Evolutionary conservation across 2,888 invertebrate genomes (phyloP).

Genomic region (Drepana falcataria): DNA sequence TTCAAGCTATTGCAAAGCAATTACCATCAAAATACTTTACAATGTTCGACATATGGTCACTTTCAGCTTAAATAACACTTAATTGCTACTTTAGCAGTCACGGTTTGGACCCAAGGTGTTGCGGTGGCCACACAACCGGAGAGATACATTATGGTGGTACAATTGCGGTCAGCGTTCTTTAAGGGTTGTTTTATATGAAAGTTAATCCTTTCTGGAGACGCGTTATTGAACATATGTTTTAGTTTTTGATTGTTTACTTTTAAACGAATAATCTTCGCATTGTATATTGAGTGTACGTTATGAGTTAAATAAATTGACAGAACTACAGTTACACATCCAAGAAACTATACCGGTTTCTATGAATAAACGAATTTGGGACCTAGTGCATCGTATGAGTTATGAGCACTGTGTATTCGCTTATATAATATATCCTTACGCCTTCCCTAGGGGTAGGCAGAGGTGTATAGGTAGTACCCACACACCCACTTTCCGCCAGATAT

Average conservation of each 20-base stretch:
- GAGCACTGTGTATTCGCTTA: no score
- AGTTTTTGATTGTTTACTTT: background rate
- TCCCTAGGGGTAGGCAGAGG: no score
- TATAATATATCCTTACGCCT: no score
- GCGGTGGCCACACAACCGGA: constrained; percentile 66
- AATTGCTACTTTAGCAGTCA: constrained; percentile 62
- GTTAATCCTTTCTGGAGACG: constrained; percentile 22
- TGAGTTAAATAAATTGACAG: no score
- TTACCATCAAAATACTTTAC: constrained; percentile 19
- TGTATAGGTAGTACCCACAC: no score
- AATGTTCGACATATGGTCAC: constrained; percentile 61
- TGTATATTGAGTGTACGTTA: constrained; percentile 12
- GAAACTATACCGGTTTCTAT: no score
- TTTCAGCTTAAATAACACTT: constrained; percentile 52
- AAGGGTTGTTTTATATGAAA: constrained; percentile 50
- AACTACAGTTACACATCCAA: no score
- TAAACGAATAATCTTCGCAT: background rate
- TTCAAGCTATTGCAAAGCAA: constrained; percentile 9
- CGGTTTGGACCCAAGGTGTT: constrained; percentile 58
- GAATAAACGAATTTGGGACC: no score
- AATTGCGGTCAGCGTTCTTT: constrained; percentile 38
- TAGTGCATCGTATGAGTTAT: no score
- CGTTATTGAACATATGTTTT: constrained; percentile 3
- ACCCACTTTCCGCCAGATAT: no score
- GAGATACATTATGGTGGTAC: constrained; percentile 35